Evolutionary conservation across 2,113 vertebrate species (phyloP).

Genomic region (Oncorhynchus nerka): DNA sequence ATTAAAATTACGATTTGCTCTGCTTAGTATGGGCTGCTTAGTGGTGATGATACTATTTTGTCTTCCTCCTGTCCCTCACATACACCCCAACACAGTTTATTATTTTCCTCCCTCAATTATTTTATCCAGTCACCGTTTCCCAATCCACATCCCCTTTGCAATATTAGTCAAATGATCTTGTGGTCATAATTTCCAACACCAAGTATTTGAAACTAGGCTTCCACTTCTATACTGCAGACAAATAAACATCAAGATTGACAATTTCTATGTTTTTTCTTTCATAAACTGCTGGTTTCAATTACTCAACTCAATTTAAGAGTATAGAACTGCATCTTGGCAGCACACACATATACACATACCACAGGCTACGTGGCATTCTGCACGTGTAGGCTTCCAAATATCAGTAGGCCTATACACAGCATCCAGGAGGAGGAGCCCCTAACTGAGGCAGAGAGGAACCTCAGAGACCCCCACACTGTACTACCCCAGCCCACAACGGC

Average conservation of each 20-base stretch:
- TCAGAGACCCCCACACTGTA: constrained; percentile 43
- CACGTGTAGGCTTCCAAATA: constrained; percentile 41
- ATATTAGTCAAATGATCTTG: too few relatives aligned
- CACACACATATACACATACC: constrained; percentile 21
- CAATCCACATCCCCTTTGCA: too few relatives aligned
- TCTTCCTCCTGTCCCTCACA: too few relatives aligned
- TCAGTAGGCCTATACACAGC: constrained; percentile 14
- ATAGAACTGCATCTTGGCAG: constrained; percentile 32
- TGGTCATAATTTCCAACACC: too few relatives aligned
- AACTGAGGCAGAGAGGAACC: constrained; percentile 28
- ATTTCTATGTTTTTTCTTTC: constrained; percentile 34
- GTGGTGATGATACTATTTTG: too few relatives aligned
- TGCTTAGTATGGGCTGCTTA: too few relatives aligned
- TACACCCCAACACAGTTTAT: too few relatives aligned
- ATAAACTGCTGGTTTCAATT: constrained; percentile 74
- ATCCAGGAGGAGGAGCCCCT: constrained; percentile 65
- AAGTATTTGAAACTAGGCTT: not conserved
- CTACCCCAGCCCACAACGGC: not conserved
- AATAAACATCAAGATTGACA: constrained; percentile 9
- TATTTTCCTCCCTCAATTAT: too few relatives aligned
- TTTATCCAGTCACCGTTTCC: too few relatives aligned
- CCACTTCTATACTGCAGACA: constrained; percentile 18
- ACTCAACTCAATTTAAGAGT: constrained; percentile 45
- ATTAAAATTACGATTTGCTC: too few relatives aligned
- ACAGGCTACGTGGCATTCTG: constrained; percentile 76